Evolutionary conservation across 2,113 vertebrate genomes (phyloP).

Genomic region (Leptosomus discolor): DNA sequence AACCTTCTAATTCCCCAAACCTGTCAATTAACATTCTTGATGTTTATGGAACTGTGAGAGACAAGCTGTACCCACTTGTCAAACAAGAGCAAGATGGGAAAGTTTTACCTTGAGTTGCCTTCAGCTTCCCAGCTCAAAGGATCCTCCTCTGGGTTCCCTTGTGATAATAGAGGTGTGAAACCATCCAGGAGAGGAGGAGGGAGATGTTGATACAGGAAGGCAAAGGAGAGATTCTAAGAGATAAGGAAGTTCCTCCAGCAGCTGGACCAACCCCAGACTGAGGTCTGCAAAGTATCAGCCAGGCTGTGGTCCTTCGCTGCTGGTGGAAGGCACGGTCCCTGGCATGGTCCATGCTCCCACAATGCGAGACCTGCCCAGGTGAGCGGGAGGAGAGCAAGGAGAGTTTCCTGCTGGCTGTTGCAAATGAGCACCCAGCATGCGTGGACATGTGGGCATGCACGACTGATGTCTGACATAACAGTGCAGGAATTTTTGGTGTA

Average conservation of each 20-base stretch:
- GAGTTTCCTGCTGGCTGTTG: background rate
- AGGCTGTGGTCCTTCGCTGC: too few species aligned
- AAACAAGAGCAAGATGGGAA: background rate
- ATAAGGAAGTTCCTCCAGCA: background rate
- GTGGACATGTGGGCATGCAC: accelerated
- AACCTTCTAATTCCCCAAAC: background rate
- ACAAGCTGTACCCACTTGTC: background rate
- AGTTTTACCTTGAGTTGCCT: background rate
- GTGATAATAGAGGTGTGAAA: background rate
- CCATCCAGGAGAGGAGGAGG: background rate
- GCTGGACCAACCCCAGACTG: background rate
- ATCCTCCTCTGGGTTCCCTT: background rate
- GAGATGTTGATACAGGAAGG: accelerated
- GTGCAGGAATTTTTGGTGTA: background rate
- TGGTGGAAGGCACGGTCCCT: background rate
- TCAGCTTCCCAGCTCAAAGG: background rate
- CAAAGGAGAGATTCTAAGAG: background rate
- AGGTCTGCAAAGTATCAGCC: background rate
- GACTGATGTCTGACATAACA: accelerated
- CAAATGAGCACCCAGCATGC: accelerated
- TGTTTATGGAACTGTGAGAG: background rate
- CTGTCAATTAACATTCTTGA: background rate
- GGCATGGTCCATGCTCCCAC: background rate
- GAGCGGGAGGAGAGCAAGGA: background rate
- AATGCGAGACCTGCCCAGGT: background rate